These are phyloP conservation scores for Fabriciana adippe DNA, from an alignment of 2,888 invertebrate genomes.

Conservation along the genomic window DNA sequence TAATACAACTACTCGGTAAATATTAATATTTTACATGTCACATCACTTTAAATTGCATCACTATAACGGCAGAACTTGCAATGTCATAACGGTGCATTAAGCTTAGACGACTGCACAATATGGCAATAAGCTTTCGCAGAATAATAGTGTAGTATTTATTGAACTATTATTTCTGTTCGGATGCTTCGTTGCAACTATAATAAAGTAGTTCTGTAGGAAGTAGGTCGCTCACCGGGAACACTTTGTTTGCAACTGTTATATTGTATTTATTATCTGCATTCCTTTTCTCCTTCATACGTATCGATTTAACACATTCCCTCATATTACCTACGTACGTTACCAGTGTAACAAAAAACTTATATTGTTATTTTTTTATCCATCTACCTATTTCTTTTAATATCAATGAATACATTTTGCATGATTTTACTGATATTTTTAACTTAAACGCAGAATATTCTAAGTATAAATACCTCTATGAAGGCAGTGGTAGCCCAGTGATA, in stretches of 20 bases:
- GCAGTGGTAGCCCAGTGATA: too few species aligned
- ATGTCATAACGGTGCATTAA: conserved; percentile 25
- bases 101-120: conserved; percentile 32
- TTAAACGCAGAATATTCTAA: too few species aligned
- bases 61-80: conserved; percentile 12
- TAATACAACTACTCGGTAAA: background rate
- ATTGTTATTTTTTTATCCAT: too few species aligned
- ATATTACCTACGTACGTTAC: background rate
- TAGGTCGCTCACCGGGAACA: conserved; percentile 63
- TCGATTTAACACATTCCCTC: conserved; percentile 44
- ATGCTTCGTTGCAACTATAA: conserved; percentile 34
- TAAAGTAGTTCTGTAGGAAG: conserved; percentile 48
- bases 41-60: conserved; percentile 1
- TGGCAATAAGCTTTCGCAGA: conserved; percentile 32
- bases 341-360: too few species aligned
- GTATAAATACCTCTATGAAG: too few species aligned
- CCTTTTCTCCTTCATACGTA: conserved; percentile 65
- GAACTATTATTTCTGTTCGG: conserved; percentile 36
- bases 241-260: conserved; percentile 64
- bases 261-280: conserved; percentile 63
- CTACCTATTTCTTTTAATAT: too few species aligned
- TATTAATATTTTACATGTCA: background rate
- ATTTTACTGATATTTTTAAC: too few species aligned
- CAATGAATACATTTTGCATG: too few species aligned
- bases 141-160: conserved; percentile 34